Conservation (phyloP, 2,113 vertebrate genomes). For the Pontoporia blainvillei region DNA sequence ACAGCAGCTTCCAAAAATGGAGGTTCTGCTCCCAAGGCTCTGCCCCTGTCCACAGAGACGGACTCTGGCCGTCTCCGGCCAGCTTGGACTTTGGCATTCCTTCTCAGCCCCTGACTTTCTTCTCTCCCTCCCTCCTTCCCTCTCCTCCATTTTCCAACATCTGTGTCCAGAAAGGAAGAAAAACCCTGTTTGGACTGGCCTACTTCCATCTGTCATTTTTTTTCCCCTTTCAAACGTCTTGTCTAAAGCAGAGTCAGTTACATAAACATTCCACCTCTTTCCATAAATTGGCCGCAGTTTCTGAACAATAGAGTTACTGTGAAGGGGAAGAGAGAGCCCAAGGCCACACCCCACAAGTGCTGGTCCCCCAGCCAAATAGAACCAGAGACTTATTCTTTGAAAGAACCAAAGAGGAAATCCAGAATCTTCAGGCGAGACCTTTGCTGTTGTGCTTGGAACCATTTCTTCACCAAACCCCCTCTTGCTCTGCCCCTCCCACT, state of each 20-base stretch:
- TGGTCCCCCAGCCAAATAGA: conserved; percentile 82
- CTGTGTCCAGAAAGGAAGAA: conserved; percentile 89
- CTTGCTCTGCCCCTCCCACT: conserved; percentile 44
- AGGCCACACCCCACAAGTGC: conserved; percentile 84
- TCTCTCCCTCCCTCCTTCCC: conserved; percentile 17
- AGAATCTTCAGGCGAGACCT: conserved; percentile 84
- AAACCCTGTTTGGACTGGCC: conserved; percentile 87
- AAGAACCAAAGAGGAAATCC: conserved; percentile 87
- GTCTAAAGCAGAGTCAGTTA: conserved; percentile 87
- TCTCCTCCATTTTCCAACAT: conserved; percentile 80
- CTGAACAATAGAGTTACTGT: conserved; percentile 89
- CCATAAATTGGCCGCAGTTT: conserved; percentile 86
- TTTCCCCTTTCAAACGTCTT: conserved; percentile 73
- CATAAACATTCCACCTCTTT: conserved; percentile 89
- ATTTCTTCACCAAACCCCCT: conserved; percentile 69
- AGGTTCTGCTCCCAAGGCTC: conserved; percentile 50
- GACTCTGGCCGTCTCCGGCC: conserved; percentile 64
- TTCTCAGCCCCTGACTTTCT: conserved; percentile 31
- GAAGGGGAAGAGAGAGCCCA: conserved; percentile 79
- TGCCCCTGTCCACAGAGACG: conserved; percentile 66
- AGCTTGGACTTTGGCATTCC: conserved; percentile 22
- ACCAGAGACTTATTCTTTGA: conserved; percentile 87
- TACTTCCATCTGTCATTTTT: conserved; percentile 78
- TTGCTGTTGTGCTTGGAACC: conserved; percentile 84
- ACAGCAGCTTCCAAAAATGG: conserved; percentile 81